Evolutionary conservation across 2,113 vertebrate genomes (phyloP).

Genomic region (Ardeotis arabs): DNA sequence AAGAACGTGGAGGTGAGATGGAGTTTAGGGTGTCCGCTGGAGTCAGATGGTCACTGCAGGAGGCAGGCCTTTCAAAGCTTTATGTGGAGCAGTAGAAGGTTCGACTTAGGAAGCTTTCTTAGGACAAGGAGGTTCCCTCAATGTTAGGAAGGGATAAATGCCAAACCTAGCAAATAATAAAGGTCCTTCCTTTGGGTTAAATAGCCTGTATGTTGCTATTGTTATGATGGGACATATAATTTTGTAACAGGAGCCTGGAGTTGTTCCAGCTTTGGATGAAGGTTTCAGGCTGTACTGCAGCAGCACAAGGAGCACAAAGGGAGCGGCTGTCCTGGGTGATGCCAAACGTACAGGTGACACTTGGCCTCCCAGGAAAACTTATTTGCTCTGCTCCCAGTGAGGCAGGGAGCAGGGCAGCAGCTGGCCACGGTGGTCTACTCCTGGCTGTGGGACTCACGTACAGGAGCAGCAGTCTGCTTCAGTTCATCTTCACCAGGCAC

Average conservation of each 20-base stretch:
- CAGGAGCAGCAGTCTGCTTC: background rate
- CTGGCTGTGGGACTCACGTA: fast-evolving
- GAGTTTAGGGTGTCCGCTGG: background rate
- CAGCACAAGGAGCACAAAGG: background rate
- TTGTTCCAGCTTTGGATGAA: background rate
- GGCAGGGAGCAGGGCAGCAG: background rate
- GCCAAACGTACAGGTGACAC: background rate
- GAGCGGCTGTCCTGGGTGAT: background rate
- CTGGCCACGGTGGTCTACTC: fast-evolving
- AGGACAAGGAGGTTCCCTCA: background rate
- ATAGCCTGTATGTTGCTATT: background rate
- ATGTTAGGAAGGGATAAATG: background rate
- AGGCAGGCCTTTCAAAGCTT: background rate
- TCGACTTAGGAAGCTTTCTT: background rate
- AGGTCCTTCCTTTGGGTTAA: background rate
- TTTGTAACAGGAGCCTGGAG: background rate
- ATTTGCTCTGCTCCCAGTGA: fast-evolving
- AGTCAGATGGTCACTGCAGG: background rate
- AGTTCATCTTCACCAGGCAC: background rate
- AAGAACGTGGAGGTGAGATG: background rate
- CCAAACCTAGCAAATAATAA: background rate
- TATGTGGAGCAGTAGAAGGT: background rate
- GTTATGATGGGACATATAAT: background rate
- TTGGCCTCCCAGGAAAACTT: background rate
- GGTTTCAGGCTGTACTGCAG: background rate